Evolutionary conservation across 2,797 vertebrate genomes (phyloP).

Genomic region (Pseudomugil gertrudae): DNA sequence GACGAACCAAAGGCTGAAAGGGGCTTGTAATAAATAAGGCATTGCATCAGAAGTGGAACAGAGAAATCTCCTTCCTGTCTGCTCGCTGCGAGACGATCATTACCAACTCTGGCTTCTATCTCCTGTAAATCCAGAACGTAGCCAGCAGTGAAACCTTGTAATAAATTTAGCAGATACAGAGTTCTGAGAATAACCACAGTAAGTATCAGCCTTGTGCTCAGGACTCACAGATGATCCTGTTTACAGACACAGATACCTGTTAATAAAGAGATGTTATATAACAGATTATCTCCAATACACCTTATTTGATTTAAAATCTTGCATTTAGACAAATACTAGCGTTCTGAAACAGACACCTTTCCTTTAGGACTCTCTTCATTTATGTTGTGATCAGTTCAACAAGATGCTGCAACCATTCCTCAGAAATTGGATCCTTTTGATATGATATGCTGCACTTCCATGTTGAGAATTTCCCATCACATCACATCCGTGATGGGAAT

Average conservation of each 20-base stretch:
- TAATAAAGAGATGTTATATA: too few relatives aligned
- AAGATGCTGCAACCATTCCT: too few relatives aligned
- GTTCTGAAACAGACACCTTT: too few relatives aligned
- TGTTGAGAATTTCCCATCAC: too few relatives aligned
- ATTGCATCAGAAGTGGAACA: constrained; percentile 66
- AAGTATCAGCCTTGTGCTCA: constrained; percentile 20
- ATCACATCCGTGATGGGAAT: too few relatives aligned
- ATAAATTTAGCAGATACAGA: constrained; percentile 26
- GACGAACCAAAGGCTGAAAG: constrained; percentile 43
- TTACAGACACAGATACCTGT: constrained; percentile 2
- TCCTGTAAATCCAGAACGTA: constrained; percentile 46
- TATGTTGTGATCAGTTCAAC: too few relatives aligned
- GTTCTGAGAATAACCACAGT: constrained; percentile 4
- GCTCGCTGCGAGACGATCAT: constrained; percentile 45
- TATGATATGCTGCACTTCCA: too few relatives aligned
- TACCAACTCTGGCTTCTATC: constrained; percentile 49
- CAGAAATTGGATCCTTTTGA: too few relatives aligned
- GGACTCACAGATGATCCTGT: constrained; percentile 16
- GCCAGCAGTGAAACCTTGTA: constrained; percentile 31
- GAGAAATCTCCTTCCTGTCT: constrained; percentile 56
- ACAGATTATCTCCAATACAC: too few relatives aligned
- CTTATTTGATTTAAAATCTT: too few relatives aligned
- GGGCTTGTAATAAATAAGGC: constrained; percentile 64
- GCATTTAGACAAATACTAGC: too few relatives aligned
- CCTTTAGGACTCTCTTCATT: too few relatives aligned